phyloP scores from a whole-genome alignment of 2,113 vertebrate genomes.

The Myotis davidii region DNA sequence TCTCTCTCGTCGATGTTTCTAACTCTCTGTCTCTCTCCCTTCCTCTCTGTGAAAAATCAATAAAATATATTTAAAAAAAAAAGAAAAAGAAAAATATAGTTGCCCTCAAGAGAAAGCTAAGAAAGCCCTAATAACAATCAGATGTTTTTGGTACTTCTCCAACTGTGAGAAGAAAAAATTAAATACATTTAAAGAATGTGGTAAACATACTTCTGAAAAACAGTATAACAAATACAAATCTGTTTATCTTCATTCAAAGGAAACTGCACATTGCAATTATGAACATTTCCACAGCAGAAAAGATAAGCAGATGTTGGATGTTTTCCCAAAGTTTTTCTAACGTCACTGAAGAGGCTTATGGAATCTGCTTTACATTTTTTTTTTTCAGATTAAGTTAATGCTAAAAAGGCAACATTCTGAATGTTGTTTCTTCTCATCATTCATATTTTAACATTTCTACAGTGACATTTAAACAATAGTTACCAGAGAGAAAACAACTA shows the following conservation, averaged over 20 bases:
- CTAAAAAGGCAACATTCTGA: constrained; percentile 23
- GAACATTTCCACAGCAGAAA: constrained; percentile 79
- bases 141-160: constrained; percentile 38
- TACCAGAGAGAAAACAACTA: constrained; percentile 41
- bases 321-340: constrained; percentile 54
- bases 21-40: no score
- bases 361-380: constrained; percentile 67
- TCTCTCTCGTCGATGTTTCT: no score
- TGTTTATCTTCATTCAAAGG: constrained; percentile 82
- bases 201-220: constrained; percentile 69
- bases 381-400: constrained; percentile 77
- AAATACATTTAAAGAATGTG: constrained; percentile 67
- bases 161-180: not conserved
- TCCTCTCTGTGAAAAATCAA: no score
- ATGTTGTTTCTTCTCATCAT: not conserved
- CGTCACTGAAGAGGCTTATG: constrained; percentile 74
- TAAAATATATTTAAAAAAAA: no score
- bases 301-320: constrained; percentile 83
- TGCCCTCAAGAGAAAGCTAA: constrained; percentile 50
- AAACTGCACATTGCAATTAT: constrained; percentile 77
- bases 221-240: constrained; percentile 76
- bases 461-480: constrained; percentile 42
- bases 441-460: constrained; percentile 41
- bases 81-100: constrained; percentile 51
- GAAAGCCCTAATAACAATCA: constrained; percentile 49